phyloP scores from a whole-genome alignment of 1,140 invertebrate species.

The Scaptomyza graminum region DNA sequence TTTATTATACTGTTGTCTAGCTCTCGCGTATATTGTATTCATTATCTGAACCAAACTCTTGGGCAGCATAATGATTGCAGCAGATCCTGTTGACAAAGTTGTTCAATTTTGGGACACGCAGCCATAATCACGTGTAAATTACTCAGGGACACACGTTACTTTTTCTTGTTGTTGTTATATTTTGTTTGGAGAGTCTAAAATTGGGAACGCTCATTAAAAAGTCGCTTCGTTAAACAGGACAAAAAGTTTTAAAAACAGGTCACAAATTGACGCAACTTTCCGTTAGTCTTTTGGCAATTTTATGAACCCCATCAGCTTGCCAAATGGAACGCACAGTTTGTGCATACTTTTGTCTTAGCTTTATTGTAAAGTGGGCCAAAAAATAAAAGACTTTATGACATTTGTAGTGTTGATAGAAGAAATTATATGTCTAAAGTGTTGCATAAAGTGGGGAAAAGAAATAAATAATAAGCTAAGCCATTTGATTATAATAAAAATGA shows the following conservation, averaged over 20 bases:
- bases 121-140: conserved; percentile 66
- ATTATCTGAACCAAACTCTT: not conserved
- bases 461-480: not conserved
- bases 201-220: conserved; percentile 46
- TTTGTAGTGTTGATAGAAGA: too few relatives aligned
- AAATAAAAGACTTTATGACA: conserved; percentile 5
- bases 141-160: conserved; percentile 30
- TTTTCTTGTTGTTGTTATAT: conserved; percentile 14
- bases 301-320: conserved; percentile 11
- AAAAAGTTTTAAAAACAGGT: conserved; percentile 17
- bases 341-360: too few relatives aligned
- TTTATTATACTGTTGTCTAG: conserved; percentile 60
- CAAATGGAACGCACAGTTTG: conserved; percentile 13
- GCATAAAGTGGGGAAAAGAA: too few relatives aligned
- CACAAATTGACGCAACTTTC: conserved; percentile 25
- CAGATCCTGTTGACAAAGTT: conserved; percentile 47
- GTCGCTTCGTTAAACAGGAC: conserved; percentile 29
- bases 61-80: conserved; percentile 26
- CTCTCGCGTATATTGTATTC: conserved; percentile 13
- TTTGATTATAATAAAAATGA: not conserved
- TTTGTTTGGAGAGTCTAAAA: conserved; percentile 20
- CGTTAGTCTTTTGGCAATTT: conserved; percentile 19
- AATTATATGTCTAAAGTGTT: too few relatives aligned
- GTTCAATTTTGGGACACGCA: conserved; percentile 40
- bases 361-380: too few relatives aligned